Evolutionary conservation across 2,113 vertebrate genomes (phyloP).

Genomic region (Ginglymostoma cirratum): DNA sequence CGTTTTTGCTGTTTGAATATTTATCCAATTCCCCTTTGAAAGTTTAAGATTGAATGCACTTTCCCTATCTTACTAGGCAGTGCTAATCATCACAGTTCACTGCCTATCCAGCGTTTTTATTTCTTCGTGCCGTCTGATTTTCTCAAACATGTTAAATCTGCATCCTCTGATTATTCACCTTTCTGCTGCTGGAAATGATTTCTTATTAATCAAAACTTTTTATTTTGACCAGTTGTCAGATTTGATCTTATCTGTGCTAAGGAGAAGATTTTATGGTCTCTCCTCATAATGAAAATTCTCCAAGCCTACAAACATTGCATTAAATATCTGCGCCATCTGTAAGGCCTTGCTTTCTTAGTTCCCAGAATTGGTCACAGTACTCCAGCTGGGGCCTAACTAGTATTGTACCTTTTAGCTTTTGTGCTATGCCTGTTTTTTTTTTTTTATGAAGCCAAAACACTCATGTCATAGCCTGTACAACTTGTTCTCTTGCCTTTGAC

Average conservation of each 20-base stretch:
- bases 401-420: background rate
- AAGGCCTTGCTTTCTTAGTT: background rate
- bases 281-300: background rate
- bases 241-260: background rate
- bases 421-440: background rate
- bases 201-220: background rate
- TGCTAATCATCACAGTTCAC: background rate
- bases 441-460: background rate
- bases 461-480: background rate
- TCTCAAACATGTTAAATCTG: background rate
- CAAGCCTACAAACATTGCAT: background rate
- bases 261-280: background rate
- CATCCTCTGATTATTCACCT: background rate
- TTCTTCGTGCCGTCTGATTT: background rate
- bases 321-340: background rate
- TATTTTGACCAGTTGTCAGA: background rate
- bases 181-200: background rate
- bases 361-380: background rate
- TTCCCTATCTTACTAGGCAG: background rate
- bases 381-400: background rate
- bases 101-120: background rate
- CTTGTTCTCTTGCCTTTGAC: background rate
- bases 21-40: background rate
- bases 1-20: background rate
- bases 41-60: background rate